Percentiles rank a stretch among this genome's conserved stretches.
phyloP scores from a whole-genome alignment of 2,113 vertebrate genomes.

The Pardalotus punctatus region DNA sequence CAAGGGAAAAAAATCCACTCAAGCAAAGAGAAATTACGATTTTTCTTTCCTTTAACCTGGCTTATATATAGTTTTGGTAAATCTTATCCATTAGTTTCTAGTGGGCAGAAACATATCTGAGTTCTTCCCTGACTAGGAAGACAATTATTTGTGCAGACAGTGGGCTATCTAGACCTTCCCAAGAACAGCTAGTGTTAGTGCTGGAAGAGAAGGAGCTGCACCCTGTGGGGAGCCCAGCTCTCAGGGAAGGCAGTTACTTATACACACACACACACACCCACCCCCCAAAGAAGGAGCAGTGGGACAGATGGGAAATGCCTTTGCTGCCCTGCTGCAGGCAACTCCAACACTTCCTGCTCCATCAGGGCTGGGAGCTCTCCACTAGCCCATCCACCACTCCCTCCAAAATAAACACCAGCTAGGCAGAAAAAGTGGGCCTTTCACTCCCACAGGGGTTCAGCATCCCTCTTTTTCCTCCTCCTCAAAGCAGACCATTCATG shows the following conservation, averaged over 20 bases:
- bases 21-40: not conserved
- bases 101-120: accelerated
- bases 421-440: not conserved
- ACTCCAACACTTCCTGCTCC: not conserved
- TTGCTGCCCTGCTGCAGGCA: not conserved
- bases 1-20: not conserved
- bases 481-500: not conserved
- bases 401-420: not conserved
- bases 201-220: not conserved
- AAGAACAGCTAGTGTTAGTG: not conserved
- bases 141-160: not conserved
- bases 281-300: not conserved
- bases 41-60: not conserved
- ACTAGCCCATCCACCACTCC: not conserved
- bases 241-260: not conserved
- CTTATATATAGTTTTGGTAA: not conserved
- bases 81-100: not conserved
- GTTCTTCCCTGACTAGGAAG: not conserved
- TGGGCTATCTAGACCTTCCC: not conserved
- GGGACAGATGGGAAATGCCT: not conserved
- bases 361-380: not conserved
- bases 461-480: not conserved
- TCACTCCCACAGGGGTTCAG: not conserved
- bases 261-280: not conserved
- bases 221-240: not conserved